Percentiles rank a stretch among this genome's conserved stretches.
Evolutionary conservation across 2,113 vertebrate species (phyloP).

Genomic region (Seriola rivoliana): DNA sequence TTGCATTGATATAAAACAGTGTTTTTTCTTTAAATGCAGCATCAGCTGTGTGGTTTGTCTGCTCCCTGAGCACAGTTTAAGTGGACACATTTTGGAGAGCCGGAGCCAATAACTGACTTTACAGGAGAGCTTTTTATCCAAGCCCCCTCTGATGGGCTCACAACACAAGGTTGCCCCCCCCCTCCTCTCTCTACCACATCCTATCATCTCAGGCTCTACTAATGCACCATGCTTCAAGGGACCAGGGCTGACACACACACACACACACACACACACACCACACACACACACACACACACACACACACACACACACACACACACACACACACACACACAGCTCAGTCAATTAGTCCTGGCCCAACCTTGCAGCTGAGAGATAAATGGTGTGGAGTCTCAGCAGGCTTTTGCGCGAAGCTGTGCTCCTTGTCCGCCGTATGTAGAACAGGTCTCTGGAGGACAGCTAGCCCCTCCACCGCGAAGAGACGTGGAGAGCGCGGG

Average conservation of each 20-base stretch:
- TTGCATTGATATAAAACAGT: neutral
- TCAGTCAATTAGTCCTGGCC: conserved; percentile 81
- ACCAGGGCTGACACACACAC: conserved; percentile 43
- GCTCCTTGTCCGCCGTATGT: conserved; percentile 78
- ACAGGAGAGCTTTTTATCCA: conserved; percentile 60
- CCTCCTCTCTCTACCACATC: conserved; percentile 61
- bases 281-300: conserved; percentile 43
- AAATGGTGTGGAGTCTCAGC: conserved; percentile 80
- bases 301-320: conserved; percentile 28
- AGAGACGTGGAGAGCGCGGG: conserved; percentile 45
- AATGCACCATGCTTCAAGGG: conserved; percentile 73
- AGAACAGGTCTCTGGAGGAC: conserved; percentile 79
- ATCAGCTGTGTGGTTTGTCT: conserved; percentile 34
- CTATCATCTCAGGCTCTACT: conserved; percentile 72
- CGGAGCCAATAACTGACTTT: conserved; percentile 62
- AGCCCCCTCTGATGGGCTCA: conserved; percentile 55
- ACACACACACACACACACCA: conserved; percentile 43
- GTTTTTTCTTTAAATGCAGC: conserved; percentile 24
- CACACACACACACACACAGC: conserved; percentile 45
- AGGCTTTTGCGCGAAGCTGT: conserved; percentile 72
- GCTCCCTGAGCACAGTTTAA: conserved; percentile 51
- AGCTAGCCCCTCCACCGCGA: conserved; percentile 61
- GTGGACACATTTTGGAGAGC: conserved; percentile 49
- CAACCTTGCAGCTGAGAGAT: conserved; percentile 80
- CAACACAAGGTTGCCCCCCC: conserved; percentile 52